phyloP scores from a whole-genome alignment of 2,888 invertebrate species.

The Rhagophthalmus giganteus region DNA sequence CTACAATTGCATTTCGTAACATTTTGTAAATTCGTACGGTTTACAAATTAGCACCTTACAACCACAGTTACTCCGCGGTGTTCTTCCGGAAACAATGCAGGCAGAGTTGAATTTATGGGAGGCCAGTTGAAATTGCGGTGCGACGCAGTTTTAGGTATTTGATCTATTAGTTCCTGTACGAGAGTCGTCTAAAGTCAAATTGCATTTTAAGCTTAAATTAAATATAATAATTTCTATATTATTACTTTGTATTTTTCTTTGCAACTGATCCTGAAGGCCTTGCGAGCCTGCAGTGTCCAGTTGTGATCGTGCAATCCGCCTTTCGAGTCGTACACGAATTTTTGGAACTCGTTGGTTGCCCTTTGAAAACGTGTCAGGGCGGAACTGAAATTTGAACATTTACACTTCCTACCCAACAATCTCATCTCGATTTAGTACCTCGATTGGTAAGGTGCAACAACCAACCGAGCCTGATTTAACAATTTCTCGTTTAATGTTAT shows the following conservation, averaged over 20 bases:
- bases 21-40: no score
- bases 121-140: conserved; percentile 23
- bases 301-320: conserved; percentile 30
- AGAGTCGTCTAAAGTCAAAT: no score
- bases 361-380: conserved; percentile 1
- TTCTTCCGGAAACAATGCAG: conserved; percentile 28
- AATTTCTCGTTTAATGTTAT: conserved; percentile 6
- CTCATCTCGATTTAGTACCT: background rate
- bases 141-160: conserved; percentile 16
- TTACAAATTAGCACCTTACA: no score
- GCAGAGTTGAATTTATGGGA: conserved; percentile 9
- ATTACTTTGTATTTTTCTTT: conserved; percentile 28
- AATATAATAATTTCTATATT: no score
- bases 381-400: conserved; percentile 8
- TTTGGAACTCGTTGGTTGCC: conserved; percentile 27
- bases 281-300: conserved; percentile 34
- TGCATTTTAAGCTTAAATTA: no score
- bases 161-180: no score
- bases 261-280: conserved; percentile 30
- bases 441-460: conserved; percentile 5
- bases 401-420: no score
- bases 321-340: conserved; percentile 27
- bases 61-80: conserved; percentile 13
- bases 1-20: no score
- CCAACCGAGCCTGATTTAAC: background rate